Conservation (phyloP, 2,888 invertebrate genomes). For the Zelleria hepariella region DNA sequence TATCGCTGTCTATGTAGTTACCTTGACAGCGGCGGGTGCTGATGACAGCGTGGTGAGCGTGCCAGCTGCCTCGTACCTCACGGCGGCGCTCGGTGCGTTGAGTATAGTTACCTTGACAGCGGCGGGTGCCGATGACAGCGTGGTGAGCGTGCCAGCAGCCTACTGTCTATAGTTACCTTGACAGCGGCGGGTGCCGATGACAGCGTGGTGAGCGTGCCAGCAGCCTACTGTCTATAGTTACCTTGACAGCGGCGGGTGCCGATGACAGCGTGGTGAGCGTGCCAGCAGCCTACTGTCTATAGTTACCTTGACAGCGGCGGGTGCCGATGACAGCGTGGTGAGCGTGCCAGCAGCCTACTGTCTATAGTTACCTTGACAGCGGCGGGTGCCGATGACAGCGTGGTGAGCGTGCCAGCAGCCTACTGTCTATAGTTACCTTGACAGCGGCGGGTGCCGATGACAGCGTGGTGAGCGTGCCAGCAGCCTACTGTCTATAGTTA, state of each 20-base stretch:
- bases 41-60: constrained; percentile 97
- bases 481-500: too few relatives aligned
- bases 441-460: constrained; percentile 98
- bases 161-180: too few relatives aligned
- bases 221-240: too few relatives aligned
- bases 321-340: constrained; percentile 96
- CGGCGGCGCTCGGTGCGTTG: constrained; percentile 96
- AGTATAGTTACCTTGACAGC: too few relatives aligned
- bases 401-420: constrained; percentile 98
- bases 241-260: constrained; percentile 97
- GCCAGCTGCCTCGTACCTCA: constrained; percentile 98
- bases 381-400: constrained; percentile 96
- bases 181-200: too few relatives aligned
- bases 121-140: too few relatives aligned
- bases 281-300: constrained; percentile 98
- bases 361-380: constrained; percentile 95
- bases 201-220: too few relatives aligned
- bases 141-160: too few relatives aligned
- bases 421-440: too few relatives aligned
- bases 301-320: constrained; percentile 95
- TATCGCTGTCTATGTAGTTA: too few relatives aligned
- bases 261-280: constrained; percentile 97
- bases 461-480: constrained; percentile 96
- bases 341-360: constrained; percentile 99
- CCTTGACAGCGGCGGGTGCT: constrained; percentile 97